Conservation (phyloP, 2,113 vertebrate species). For the Sapayoa aenigma region DNA sequence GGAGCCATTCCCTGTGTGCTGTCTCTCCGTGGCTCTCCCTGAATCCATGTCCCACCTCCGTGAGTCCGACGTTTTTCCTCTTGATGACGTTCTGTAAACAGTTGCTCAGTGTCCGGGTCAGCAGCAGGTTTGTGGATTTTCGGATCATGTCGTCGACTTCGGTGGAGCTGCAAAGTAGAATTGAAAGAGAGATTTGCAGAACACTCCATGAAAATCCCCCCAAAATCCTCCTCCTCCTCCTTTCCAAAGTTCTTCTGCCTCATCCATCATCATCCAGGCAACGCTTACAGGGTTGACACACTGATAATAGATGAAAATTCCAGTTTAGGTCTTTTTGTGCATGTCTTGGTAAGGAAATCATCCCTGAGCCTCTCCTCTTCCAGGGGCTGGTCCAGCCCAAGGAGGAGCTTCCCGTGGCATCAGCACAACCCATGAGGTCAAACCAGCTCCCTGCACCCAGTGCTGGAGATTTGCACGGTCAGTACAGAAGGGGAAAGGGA, state of each 20-base stretch:
- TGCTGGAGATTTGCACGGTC: accelerated
- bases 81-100: conserved; percentile 94
- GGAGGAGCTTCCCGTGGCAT: too few relatives aligned
- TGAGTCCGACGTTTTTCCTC: conserved; percentile 91
- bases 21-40: not conserved
- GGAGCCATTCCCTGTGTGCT: not conserved
- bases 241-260: not conserved
- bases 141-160: conserved; percentile 98
- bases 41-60: conserved; percentile 76
- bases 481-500: too few relatives aligned
- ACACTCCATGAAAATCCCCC: accelerated
- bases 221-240: not conserved
- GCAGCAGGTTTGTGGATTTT: conserved; percentile 93
- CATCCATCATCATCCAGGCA: accelerated
- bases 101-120: conserved; percentile 92
- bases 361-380: too few relatives aligned
- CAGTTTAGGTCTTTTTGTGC: not conserved
- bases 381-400: not conserved
- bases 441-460: accelerated
- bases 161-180: conserved; percentile 80
- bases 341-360: accelerated
- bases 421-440: not conserved
- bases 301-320: accelerated
- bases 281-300: accelerated
- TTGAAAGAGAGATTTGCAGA: not conserved